phyloP scores from a whole-genome alignment of 1,140 invertebrate genomes.

The Daktulosphaira vitifoliae region DNA sequence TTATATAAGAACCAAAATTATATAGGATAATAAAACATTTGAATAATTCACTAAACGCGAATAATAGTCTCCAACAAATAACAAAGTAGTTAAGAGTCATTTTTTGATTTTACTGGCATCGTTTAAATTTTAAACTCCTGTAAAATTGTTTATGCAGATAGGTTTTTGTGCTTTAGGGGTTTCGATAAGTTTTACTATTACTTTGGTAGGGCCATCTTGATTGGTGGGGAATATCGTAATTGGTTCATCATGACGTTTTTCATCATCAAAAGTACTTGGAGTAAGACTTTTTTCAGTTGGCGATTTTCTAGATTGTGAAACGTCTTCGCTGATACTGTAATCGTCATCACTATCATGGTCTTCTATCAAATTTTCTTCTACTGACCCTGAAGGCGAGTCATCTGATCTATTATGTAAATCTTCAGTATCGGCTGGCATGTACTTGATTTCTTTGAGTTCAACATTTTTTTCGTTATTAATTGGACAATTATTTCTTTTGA shows the following conservation, averaged over 20 bases:
- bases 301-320: background rate
- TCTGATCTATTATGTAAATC: background rate
- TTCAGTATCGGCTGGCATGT: background rate
- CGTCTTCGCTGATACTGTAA: background rate
- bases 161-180: conserved; percentile 7
- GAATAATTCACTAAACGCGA: background rate
- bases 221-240: background rate
- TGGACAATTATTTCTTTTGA: background rate
- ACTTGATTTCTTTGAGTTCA: conserved; percentile 19
- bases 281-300: background rate
- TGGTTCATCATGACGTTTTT: background rate
- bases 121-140: background rate
- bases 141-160: conserved; percentile 5
- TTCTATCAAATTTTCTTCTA: conserved; percentile 8
- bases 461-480: background rate
- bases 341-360: conserved; percentile 10
- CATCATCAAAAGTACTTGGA: background rate
- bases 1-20: too few relatives aligned
- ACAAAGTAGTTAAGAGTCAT: background rate
- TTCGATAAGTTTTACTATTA: conserved; percentile 14
- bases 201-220: conserved; percentile 2
- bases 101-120: background rate
- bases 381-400: background rate
- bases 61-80: background rate
- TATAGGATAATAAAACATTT: too few relatives aligned